phyloP scores from a whole-genome alignment of 2,113 vertebrate genomes.

The Xenotilapia flavipinnis region DNA sequence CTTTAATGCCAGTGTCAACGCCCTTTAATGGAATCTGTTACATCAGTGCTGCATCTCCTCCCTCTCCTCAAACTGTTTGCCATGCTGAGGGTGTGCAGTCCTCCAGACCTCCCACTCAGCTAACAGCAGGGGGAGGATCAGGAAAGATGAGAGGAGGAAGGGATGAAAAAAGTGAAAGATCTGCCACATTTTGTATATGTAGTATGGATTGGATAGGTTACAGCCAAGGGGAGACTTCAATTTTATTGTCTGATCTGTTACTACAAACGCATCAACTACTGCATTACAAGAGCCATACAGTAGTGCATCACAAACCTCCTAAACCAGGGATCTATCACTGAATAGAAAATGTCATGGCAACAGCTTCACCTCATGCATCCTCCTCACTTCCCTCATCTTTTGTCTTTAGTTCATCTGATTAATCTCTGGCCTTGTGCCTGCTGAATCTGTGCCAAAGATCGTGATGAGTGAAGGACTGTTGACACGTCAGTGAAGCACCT shows the following conservation, averaged over 20 bases:
- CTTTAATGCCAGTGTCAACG: conserved; percentile 50
- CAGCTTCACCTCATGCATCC: conserved; percentile 4
- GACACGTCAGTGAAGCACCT: conserved; percentile 20
- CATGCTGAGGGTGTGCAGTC: conserved; percentile 27
- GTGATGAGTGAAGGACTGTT: conserved; percentile 21
- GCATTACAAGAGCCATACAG: background rate
- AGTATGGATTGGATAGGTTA: background rate
- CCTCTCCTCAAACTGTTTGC: conserved; percentile 29
- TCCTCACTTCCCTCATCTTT: conserved; percentile 10
- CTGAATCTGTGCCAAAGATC: conserved; percentile 16
- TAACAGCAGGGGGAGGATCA: conserved; percentile 15
- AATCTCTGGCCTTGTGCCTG: conserved; percentile 40
- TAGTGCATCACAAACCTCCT: background rate
- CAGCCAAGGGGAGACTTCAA: background rate
- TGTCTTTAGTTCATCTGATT: conserved; percentile 25
- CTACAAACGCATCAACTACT: background rate
- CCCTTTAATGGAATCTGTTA: conserved; percentile 52
- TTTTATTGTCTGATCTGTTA: background rate
- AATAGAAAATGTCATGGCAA: conserved; percentile 46
- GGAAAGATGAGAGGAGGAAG: background rate
- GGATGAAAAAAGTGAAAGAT: background rate
- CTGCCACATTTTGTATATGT: background rate
- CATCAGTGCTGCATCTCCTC: conserved; percentile 26
- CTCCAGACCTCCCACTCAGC: conserved; percentile 22
- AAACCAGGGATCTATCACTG: background rate